Conservation (phyloP, 2,113 vertebrate species). For the Esox niger region DNA sequence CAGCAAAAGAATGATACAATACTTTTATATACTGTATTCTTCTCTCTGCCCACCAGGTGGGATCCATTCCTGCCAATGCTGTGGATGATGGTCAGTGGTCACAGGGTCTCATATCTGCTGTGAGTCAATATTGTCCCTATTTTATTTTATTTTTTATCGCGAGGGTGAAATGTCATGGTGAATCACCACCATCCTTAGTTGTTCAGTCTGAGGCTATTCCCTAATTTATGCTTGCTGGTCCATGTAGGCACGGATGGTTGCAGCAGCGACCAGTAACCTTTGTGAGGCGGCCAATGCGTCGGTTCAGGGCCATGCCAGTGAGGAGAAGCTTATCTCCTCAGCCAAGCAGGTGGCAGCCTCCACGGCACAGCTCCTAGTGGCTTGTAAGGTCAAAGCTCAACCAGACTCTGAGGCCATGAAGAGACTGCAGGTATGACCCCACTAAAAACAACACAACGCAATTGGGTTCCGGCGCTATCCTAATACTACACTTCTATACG, state of each 20-base stretch:
- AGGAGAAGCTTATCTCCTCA: slow-evolving; percentile 98
- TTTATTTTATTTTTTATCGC: background rate
- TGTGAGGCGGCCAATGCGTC: slow-evolving; percentile 97
- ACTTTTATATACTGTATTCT: background rate
- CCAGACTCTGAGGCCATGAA: slow-evolving; percentile 97
- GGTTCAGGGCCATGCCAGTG: slow-evolving; percentile 95
- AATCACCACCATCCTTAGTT: background rate
- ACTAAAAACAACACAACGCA: slow-evolving; percentile 13
- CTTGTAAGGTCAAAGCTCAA: slow-evolving; percentile 97
- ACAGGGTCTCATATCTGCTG: slow-evolving; percentile 97
- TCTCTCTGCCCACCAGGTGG: slow-evolving; percentile 77
- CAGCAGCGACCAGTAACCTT: slow-evolving; percentile 93
- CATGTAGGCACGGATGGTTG: slow-evolving; percentile 91
- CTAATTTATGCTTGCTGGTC: background rate
- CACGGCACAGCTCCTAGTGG: slow-evolving; percentile 94
- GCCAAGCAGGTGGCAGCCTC: slow-evolving; percentile 98
- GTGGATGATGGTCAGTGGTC: slow-evolving; percentile 98
- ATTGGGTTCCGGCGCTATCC: background rate
- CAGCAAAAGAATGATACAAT: background rate
- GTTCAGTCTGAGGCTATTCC: background rate
- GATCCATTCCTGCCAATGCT: slow-evolving; percentile 92
- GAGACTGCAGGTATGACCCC: slow-evolving; percentile 81
- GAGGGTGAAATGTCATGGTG: background rate
- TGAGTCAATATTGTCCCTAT: slow-evolving; percentile 66
- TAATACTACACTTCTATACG: background rate